A percentile compares a stretch with the other conserved stretches of the same genome.
These are phyloP conservation scores for Zele albiditarsus DNA, from an alignment of 2,888 invertebrate species.

Conservation along the genomic window DNA sequence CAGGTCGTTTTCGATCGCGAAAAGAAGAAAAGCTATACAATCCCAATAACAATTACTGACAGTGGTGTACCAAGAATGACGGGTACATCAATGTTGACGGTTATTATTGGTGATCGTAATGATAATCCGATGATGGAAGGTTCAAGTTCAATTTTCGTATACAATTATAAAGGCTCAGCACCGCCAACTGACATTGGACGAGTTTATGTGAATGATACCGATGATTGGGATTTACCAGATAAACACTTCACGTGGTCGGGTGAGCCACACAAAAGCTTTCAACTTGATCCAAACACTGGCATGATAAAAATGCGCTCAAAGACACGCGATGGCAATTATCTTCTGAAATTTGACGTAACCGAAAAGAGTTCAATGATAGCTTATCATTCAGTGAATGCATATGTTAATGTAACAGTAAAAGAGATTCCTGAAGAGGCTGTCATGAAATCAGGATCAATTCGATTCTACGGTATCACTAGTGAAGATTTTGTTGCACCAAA, in stretches of 20 bases:
- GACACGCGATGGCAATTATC: conserved; percentile 82
- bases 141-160: conserved; percentile 92
- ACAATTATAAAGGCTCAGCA: conserved; percentile 91
- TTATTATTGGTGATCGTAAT: conserved; percentile 95
- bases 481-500: conserved; percentile 87
- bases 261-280: conserved; percentile 78
- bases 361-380: conserved; percentile 77
- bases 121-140: conserved; percentile 94
- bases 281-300: conserved; percentile 84
- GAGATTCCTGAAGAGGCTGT: conserved; percentile 94
- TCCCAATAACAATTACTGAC: conserved; percentile 93
- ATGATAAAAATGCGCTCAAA: conserved; percentile 90
- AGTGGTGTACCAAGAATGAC: conserved; percentile 83
- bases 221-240: conserved; percentile 97
- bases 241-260: conserved; percentile 86
- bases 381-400: conserved; percentile 81
- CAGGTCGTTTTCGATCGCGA: conserved; percentile 89
- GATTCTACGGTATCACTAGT: conserved; percentile 86
- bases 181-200: conserved; percentile 90
- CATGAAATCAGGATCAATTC: conserved; percentile 91
- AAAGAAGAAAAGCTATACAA: conserved; percentile 86
- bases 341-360: conserved; percentile 83
- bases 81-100: conserved; percentile 87
- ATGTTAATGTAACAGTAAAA: conserved; percentile 90
- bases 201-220: conserved; percentile 94